Evolutionary conservation across 2,113 vertebrate species (phyloP).

Genomic region (Labeo rohita): DNA sequence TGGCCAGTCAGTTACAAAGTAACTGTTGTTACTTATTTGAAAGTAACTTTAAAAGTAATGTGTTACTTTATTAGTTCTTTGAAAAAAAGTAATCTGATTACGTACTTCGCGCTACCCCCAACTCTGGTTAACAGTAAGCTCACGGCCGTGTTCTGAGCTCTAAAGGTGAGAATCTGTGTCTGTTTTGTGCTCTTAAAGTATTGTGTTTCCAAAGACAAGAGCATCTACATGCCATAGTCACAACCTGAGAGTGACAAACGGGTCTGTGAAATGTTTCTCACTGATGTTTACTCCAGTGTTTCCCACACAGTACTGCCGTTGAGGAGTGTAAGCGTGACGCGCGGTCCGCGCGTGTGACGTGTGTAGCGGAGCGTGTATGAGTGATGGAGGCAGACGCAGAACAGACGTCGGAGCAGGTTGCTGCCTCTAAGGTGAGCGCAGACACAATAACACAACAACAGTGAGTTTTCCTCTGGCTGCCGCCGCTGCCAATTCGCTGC

Average conservation of each 20-base stretch:
- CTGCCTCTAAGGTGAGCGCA: slow-evolving; percentile 45
- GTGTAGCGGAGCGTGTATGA: slow-evolving; percentile 23
- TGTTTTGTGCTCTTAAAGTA: neutral
- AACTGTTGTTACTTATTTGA: too few species aligned
- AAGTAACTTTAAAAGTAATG: too few species aligned
- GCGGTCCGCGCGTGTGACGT: neutral
- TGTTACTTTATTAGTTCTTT: too few species aligned
- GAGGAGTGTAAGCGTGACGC: neutral
- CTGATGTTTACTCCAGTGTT: neutral
- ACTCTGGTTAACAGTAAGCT: too few species aligned
- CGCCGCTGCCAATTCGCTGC: slow-evolving; percentile 23
- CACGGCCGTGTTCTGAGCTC: neutral
- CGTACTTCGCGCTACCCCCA: too few species aligned
- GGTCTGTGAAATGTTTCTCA: neutral
- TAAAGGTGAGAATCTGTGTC: neutral
- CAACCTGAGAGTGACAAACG: neutral
- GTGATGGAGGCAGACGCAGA: slow-evolving; percentile 10
- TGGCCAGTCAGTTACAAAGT: neutral
- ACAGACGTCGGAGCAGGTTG: slow-evolving; percentile 28
- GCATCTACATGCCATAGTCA: neutral
- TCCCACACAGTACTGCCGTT: neutral
- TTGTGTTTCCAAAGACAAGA: neutral
- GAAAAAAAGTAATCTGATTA: neutral
- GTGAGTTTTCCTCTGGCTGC: slow-evolving; percentile 27
- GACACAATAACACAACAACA: slow-evolving; percentile 5